Conservation (phyloP, 1,140 invertebrate species). For the Plectrocnemia conspersa region DNA sequence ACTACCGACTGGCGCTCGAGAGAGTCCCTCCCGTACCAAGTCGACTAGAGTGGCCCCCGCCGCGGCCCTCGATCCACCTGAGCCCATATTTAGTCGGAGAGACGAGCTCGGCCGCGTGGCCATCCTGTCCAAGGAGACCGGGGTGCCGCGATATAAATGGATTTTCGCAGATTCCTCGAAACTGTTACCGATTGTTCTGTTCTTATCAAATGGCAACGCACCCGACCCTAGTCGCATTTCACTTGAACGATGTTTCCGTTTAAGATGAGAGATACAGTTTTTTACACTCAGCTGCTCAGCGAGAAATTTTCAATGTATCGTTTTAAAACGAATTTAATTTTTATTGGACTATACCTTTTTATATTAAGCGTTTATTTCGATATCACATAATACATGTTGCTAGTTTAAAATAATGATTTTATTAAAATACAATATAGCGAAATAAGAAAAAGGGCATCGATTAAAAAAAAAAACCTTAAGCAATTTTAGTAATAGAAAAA, state of each 20-base stretch:
- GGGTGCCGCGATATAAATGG: constrained; percentile 14
- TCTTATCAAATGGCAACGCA: constrained; percentile 14
- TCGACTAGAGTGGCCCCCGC: constrained; percentile 12
- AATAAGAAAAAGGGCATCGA: too few species aligned
- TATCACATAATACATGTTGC: too few species aligned
- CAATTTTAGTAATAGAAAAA: too few species aligned
- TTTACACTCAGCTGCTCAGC: background rate
- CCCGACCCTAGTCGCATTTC: constrained; percentile 1
- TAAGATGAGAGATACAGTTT: background rate
- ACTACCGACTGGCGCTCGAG: constrained; percentile 29
- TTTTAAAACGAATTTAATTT: background rate
- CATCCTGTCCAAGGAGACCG: constrained; percentile 8
- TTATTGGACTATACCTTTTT: too few species aligned
- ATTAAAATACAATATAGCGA: too few species aligned
- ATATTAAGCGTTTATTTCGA: too few species aligned
- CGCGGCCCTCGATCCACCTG: constrained; percentile 7
- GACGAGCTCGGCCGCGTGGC: background rate
- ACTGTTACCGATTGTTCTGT: constrained; percentile 2
- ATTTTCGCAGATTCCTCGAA: constrained; percentile 6
- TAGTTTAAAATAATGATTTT: too few species aligned
- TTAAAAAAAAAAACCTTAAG: too few species aligned
- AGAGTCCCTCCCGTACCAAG: constrained; percentile 9
- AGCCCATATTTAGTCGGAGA: constrained; percentile 34
- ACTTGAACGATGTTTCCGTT: too few species aligned
- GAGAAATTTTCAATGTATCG: background rate